Percentiles rank a stretch among this genome's conserved stretches.
Evolutionary conservation across 2,888 invertebrate species (phyloP).

Genomic region (Pristionchus mayeri): DNA sequence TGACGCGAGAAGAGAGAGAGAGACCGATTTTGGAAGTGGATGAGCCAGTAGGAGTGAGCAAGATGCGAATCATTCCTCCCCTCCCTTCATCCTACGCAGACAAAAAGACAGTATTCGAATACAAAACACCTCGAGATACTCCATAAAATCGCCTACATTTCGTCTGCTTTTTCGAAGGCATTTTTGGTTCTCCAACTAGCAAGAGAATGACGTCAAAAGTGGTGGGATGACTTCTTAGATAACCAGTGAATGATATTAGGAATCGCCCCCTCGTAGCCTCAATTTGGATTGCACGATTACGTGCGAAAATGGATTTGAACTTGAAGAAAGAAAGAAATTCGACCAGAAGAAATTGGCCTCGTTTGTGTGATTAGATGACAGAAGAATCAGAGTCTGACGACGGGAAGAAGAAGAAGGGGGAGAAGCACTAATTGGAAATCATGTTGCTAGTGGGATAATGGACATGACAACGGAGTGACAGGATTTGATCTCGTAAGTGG

Average conservation of each 20-base stretch:
- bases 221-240: conserved; percentile 9
- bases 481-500: background rate
- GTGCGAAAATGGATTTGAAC: background rate
- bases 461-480: background rate
- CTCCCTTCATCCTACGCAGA: background rate
- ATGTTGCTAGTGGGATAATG: background rate
- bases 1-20: background rate
- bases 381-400: background rate
- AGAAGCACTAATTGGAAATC: background rate
- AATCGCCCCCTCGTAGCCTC: background rate
- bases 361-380: background rate
- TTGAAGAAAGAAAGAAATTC: background rate
- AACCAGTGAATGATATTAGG: background rate
- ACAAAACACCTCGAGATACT: background rate
- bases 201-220: background rate
- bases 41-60: background rate
- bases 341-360: background rate
- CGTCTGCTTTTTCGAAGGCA: background rate
- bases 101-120: background rate
- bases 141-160: background rate
- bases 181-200: background rate
- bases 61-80: background rate
- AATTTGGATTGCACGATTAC: conserved; percentile 5
- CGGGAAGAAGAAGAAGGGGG: background rate
- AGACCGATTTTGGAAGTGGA: background rate